Base-by-base conservation (phyloP, 2,797 vertebrate species). In the Darevskia nairensis region DNA sequence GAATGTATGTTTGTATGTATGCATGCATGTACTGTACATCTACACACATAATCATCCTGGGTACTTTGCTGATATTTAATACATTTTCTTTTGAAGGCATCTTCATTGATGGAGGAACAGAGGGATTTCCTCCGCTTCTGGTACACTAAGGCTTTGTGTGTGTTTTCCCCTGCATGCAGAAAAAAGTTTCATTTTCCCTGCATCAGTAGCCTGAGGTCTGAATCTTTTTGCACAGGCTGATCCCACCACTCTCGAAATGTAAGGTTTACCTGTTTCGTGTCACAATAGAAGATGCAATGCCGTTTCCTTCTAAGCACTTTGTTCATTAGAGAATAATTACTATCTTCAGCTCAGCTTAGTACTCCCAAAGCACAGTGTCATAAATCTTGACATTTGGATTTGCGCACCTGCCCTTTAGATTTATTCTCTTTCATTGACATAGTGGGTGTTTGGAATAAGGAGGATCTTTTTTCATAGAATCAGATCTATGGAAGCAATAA, bases 401-500 rank as follows among this genome's bases (percentile, higher is more conserved):
- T 89, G 21, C 85, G 72, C 86, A 0, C 86, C 85, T 90, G 92
- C 90, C 74, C 74, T 84, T 86, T 83, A 72, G 35, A 89, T 89
- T 91, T 21, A 50, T 89, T 82, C 4, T n/a, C 2, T 1, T 61
- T 69, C 6, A 29, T 77, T 85, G 80, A 44, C n/a, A 90, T 11
- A 46, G 17, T 55, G 8, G 93, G 91, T 89, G 82, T 68, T 83
- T 82, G 71, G 1, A 2, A 86, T 39, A 29, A 88, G 66, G 55
- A 84, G 29, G 3, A 21, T 82, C 81, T 87, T 83, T 86, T 84
- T 59, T 44, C 95, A 91, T 82, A 92, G 64, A 44, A 1, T 6
- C 17, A 25, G 44, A 41, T 84, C 35, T 86, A 61, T 89, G 21
- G 85, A 93, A 91, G 84, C 75, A 93, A 89, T 80, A 82, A 87